Percentiles rank a stretch among this genome's conserved stretches.
These are phyloP conservation scores for Ptyas mucosa DNA, from an alignment of 2,113 vertebrate genomes.

Conservation along the genomic window DNA sequence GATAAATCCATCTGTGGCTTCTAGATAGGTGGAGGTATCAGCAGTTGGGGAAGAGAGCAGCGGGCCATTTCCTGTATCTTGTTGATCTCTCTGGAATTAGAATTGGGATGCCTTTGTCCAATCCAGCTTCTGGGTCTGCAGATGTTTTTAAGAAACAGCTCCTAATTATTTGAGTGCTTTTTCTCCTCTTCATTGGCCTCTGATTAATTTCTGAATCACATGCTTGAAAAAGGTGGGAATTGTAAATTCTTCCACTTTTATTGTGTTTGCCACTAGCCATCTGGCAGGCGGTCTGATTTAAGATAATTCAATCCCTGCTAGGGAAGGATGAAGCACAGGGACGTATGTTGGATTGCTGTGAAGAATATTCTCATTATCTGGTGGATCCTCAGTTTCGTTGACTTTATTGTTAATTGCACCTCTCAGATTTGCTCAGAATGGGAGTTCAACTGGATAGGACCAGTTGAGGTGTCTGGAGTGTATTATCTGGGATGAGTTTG, in stretches of 20 bases:
- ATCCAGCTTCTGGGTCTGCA: background rate
- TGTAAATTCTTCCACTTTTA: background rate
- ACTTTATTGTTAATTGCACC: too few species aligned
- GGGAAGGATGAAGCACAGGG: background rate
- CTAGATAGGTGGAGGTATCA: background rate
- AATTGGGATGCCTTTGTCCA: background rate
- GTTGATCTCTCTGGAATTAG: background rate
- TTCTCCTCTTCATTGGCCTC: background rate
- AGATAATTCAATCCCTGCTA: background rate
- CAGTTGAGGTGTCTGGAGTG: background rate
- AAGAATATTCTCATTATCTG: background rate
- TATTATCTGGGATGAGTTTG: background rate
- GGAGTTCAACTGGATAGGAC: background rate
- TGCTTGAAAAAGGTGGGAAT: background rate
- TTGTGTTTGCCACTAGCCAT: background rate
- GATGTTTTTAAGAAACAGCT: background rate
- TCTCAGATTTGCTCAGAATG: background rate
- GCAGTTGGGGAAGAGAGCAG: background rate
- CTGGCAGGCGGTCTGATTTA: background rate
- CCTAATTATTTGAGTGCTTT: background rate
- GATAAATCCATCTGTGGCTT: background rate
- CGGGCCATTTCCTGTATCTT: background rate
- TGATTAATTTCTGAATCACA: background rate
- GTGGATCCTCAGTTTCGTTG: background rate
- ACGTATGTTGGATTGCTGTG: background rate